Base-by-base conservation (phyloP, 2,113 vertebrate genomes). In the Otus sunia region DNA sequence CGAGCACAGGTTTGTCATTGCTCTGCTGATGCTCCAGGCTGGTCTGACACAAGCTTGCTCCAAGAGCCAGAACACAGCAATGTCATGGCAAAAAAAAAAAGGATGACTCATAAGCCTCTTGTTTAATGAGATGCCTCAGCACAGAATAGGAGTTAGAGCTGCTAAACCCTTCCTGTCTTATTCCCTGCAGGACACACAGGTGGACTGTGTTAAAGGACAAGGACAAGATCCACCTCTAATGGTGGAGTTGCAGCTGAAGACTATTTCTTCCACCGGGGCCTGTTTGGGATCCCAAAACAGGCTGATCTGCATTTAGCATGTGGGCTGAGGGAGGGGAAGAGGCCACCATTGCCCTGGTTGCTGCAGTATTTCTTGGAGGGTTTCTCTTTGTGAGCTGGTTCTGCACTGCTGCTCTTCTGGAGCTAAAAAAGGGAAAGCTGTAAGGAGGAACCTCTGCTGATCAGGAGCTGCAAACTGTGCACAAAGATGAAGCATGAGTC, bases 51-150 rank as follows among this genome's bases (percentile, higher is more conserved):
- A 45, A 55, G 17, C 22, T 66, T 84, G 41, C 19, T 81, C 15
- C 29, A 30, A 56, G 26, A 75, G 26, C 6, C 25, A 95, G 59
- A 86, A 71, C 22, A 72, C 3, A 8, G 25, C 34, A 56, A 68
- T 47, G 56, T 27, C 67, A 43, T 0, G 1, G 6, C 25, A 23
- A 36, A 23, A 36, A 69, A 36, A 69, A 62, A 72, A 52, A 8
- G 7, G 4, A 15, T 69, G 36, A 62, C 43, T 68, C n/a, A 23
- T 15, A 66, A 47, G 32, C 45, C 7, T 77, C 0, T 0, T 18
- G 36, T 73, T 86, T 69, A 89, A 45, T 69, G 60, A 78, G 27
- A 15, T 76, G 36, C 45, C 56, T 80, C 36, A 64, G 59, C 13
- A 30, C 23, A 49, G 34, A 52, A 76, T 0, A 77, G 34, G 36